Conservation (phyloP, 1,140 invertebrate species). For the Propsilocerus akamusi region DNA sequence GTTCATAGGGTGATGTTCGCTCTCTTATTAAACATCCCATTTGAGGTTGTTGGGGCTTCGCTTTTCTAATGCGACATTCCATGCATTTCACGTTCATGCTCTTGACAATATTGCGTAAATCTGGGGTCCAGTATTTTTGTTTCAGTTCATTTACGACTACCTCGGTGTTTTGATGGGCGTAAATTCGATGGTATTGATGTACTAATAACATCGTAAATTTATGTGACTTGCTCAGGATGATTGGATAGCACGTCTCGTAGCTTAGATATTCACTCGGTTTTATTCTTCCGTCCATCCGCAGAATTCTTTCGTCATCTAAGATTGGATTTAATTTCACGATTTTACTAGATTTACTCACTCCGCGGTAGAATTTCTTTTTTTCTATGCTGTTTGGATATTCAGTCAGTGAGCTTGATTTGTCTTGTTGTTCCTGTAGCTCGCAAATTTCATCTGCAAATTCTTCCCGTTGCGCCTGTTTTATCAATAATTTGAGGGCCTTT, state of each 20-base stretch:
- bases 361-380: no score
- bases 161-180: constrained; percentile 5
- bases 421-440: no score
- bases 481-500: no score
- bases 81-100: background rate
- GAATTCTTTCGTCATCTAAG: background rate
- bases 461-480: no score
- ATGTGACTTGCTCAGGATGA: background rate
- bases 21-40: constrained; percentile 3
- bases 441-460: no score
- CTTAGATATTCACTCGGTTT: background rate
- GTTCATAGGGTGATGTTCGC: background rate
- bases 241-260: background rate
- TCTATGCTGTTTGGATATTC: no score
- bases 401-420: no score
- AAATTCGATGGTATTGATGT: constrained; percentile 4
- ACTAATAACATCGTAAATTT: background rate
- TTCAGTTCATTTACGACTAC: constrained; percentile 8
- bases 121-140: constrained; percentile 4
- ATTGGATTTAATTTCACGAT: background rate
- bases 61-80: background rate
- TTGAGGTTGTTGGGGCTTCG: background rate
- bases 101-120: background rate
- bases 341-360: no score
- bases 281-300: background rate